A percentile compares a stretch with the other conserved stretches of the same genome.
Evolutionary conservation across 2,888 invertebrate species (phyloP).

Genomic region (Chromoteleia sp.): DNA sequence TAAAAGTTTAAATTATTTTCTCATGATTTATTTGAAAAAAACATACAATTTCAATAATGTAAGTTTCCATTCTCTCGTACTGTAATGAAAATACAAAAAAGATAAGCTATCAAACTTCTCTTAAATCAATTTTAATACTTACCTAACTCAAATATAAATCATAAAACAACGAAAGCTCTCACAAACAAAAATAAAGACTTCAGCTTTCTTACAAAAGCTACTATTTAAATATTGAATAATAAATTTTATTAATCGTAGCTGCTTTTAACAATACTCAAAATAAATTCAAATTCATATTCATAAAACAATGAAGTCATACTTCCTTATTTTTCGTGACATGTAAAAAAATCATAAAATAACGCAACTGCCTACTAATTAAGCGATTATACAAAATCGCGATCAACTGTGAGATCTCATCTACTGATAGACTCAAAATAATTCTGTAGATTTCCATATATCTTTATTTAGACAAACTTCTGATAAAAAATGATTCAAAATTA

Average conservation of each 20-base stretch:
- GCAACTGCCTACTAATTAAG: constrained; percentile 33
- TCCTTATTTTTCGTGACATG: constrained; percentile 29
- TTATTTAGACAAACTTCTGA: constrained; percentile 66
- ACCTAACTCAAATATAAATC: not conserved
- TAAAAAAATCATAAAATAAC: constrained; percentile 26
- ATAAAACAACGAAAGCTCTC: constrained; percentile 6
- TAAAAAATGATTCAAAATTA: constrained; percentile 63
- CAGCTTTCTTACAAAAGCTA: not conserved
- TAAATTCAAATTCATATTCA: constrained; percentile 19
- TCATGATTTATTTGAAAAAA: not conserved
- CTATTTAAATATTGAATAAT: constrained; percentile 31
- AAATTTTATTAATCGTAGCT: constrained; percentile 38
- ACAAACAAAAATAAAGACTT: constrained; percentile 3
- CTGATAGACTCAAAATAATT: constrained; percentile 26
- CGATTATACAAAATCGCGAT: constrained; percentile 18
- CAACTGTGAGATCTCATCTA: constrained; percentile 19
- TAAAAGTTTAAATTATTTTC: not conserved
- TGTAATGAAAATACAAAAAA: too few species aligned
- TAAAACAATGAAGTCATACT: constrained; percentile 35
- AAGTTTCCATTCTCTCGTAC: too few species aligned
- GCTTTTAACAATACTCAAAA: constrained; percentile 43
- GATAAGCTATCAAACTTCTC: not conserved
- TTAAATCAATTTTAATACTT: not conserved
- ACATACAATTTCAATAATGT: not conserved
- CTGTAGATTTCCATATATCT: constrained; percentile 46